Conservation (phyloP, 2,888 invertebrate species). For the Argyra leucocephala region DNA sequence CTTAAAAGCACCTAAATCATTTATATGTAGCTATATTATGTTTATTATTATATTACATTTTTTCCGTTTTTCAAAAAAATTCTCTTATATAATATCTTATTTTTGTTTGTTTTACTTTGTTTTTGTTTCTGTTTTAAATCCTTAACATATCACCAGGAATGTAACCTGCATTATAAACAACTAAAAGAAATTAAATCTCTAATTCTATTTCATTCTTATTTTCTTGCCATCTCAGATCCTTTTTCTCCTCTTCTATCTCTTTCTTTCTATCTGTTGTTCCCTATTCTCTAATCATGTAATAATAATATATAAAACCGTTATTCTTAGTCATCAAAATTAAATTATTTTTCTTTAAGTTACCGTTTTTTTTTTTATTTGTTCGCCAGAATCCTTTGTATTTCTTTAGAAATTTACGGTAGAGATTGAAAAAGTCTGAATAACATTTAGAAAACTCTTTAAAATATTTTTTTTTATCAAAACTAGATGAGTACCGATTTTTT, state of each 20-base stretch:
- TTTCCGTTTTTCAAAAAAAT: neutral
- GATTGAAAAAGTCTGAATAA: too few relatives aligned
- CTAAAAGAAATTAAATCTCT: neutral
- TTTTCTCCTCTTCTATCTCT: too few relatives aligned
- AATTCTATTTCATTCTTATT: neutral
- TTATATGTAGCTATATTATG: neutral
- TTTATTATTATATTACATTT: neutral
- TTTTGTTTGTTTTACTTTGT: neutral
- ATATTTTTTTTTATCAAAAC: too few relatives aligned
- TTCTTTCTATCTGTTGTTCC: neutral
- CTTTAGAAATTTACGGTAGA: too few relatives aligned
- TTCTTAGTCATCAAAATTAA: conserved; percentile 2
- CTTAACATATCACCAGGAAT: neutral
- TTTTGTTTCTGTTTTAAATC: neutral
- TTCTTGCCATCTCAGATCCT: neutral
- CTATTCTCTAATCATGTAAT: neutral
- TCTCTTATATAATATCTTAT: neutral
- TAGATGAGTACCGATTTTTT: too few relatives aligned
- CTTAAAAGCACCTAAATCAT: neutral
- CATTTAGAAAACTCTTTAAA: too few relatives aligned
- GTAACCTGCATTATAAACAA: conserved; percentile 6
- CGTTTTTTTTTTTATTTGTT: neutral
- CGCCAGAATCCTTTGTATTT: too few relatives aligned
- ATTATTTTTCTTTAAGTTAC: conserved; percentile 4
- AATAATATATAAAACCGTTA: neutral